phyloP scores from a whole-genome alignment of 2,113 vertebrate genomes.

The Callithrix jacchus region DNA sequence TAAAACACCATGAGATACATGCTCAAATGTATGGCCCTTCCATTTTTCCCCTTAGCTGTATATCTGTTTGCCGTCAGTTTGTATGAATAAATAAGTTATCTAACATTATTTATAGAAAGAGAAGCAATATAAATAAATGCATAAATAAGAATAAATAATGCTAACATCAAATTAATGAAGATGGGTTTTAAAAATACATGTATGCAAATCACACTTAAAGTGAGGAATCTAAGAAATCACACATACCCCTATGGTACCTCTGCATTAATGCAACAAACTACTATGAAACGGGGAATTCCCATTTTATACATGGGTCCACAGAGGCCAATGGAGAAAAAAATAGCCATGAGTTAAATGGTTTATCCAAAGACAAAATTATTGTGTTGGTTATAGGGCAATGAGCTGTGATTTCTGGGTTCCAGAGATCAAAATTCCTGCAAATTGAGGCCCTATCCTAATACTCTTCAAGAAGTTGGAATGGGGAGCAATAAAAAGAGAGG shows the following conservation, averaged over 20 bases:
- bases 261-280: neutral
- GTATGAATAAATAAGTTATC: conserved; percentile 38
- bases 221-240: neutral
- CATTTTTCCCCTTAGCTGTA: neutral
- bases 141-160: conserved; percentile 45
- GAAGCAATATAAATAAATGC: conserved; percentile 51
- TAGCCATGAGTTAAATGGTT: neutral
- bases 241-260: neutral
- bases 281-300: neutral
- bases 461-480: neutral
- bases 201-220: conserved; percentile 36
- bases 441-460: neutral
- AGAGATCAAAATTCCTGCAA: neutral
- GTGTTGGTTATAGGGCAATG: neutral
- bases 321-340: neutral
- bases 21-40: neutral
- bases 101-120: conserved; percentile 59
- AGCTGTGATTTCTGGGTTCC: conserved; percentile 5
- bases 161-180: conserved; percentile 44
- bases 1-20: neutral
- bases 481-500: neutral
- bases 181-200: conserved; percentile 23
- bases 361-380: neutral
- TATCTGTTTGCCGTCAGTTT: neutral
- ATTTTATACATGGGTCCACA: neutral